These are phyloP conservation scores for Taxidea taxus DNA, from an alignment of 2,113 vertebrate genomes.

Conservation along the genomic window DNA sequence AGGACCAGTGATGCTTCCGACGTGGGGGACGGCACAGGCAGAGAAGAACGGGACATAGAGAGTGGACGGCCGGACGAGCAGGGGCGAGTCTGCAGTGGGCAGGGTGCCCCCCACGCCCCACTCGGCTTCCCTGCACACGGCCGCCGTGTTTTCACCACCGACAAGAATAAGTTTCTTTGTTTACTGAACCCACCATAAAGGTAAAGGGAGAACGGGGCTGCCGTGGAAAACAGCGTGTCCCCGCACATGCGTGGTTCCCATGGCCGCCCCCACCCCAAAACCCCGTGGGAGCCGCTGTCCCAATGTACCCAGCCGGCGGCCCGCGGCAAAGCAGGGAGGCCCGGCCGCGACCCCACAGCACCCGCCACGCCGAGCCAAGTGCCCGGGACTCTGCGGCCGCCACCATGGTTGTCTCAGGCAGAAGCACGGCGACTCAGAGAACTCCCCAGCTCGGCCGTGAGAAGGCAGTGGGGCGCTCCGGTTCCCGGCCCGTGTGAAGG, in stretches of 20 bases:
- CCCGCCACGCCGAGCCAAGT: not conserved
- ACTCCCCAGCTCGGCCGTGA: not conserved
- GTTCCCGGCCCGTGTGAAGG: not conserved
- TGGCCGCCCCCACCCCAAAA: not conserved
- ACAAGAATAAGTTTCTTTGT: not conserved
- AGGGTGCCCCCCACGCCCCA: not conserved
- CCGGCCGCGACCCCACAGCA: not conserved
- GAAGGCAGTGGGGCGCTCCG: too few species aligned
- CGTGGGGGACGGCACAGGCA: not conserved
- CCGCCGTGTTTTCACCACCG: fast-evolving
- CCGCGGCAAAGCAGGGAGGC: not conserved
- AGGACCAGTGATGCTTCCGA: not conserved
- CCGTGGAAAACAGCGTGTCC: not conserved
- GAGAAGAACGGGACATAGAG: not conserved
- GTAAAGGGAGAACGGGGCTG: not conserved
- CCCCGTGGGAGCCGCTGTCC: not conserved
- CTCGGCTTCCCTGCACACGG: too few species aligned
- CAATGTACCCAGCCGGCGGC: fast-evolving
- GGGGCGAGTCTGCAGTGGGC: not conserved
- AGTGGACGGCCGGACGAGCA: fast-evolving
- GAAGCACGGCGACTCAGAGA: not conserved
- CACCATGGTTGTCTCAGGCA: not conserved
- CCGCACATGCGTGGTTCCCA: fast-evolving
- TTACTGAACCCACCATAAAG: not conserved
- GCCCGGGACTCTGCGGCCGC: not conserved